These are phyloP conservation scores for Oreochromis spilurus DNA, from an alignment of 2,113 vertebrate genomes.

Conservation along the genomic window DNA sequence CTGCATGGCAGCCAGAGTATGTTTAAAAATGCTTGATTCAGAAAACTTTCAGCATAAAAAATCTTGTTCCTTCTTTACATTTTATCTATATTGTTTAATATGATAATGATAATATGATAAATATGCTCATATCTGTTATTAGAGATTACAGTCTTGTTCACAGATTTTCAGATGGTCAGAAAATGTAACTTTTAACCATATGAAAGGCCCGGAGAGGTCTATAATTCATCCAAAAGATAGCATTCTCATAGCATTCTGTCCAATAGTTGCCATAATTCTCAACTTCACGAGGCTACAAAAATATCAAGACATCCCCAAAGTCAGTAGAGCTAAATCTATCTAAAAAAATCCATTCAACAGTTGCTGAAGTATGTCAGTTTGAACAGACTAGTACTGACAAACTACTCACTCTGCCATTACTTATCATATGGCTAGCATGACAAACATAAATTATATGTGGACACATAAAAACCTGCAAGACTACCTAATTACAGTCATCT, in stretches of 20 bases:
- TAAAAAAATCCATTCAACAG: background rate
- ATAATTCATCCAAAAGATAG: background rate
- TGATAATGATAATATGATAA: background rate
- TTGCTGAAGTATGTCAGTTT: background rate
- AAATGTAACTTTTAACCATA: background rate
- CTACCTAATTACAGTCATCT: slow-evolving; percentile 26
- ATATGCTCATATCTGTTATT: background rate
- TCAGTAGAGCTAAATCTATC: background rate
- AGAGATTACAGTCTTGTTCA: background rate
- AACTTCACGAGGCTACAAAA: background rate
- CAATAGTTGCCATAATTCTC: background rate
- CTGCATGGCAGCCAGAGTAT: background rate
- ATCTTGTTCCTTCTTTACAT: too few species aligned
- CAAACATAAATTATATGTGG: background rate
- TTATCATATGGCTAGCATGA: background rate
- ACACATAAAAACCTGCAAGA: background rate
- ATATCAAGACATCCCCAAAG: background rate
- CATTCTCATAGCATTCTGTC: background rate
- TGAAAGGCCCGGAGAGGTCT: accelerated
- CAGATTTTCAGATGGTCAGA: background rate
- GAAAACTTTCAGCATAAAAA: background rate
- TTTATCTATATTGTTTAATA: background rate
- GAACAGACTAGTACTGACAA: background rate
- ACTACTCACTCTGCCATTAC: background rate
- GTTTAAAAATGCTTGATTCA: background rate